These are phyloP conservation scores for Melipona quadrifasciata DNA, from an alignment of 1,140 invertebrate species.

Conservation along the genomic window DNA sequence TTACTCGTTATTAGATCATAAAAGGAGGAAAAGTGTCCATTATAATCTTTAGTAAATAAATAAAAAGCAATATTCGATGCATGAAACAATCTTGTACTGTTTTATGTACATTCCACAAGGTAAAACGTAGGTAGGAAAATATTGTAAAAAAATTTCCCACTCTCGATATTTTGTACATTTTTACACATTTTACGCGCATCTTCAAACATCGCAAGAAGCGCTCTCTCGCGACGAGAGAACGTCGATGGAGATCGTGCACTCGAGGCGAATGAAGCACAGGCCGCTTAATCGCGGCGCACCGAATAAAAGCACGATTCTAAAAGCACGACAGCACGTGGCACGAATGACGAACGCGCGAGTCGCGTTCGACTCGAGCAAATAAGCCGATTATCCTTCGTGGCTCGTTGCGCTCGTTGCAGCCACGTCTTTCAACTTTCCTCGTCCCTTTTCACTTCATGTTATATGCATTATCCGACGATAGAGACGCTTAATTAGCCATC, in stretches of 20 bases:
- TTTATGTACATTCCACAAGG: no score
- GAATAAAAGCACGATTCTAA: conserved; percentile 43
- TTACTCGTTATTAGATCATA: background rate
- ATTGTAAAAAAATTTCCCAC: no score
- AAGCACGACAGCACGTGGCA: conserved; percentile 37
- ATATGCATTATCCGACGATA: conserved; percentile 21
- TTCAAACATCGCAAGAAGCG: no score
- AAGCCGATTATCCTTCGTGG: conserved; percentile 49
- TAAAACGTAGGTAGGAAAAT: no score
- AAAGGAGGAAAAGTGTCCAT: no score
- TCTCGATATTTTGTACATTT: no score
- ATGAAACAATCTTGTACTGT: no score
- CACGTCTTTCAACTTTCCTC: conserved; percentile 10
- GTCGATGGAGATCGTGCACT: background rate
- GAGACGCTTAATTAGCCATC: conserved; percentile 40
- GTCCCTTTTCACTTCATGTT: background rate
- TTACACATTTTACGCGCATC: no score
- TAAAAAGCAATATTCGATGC: no score
- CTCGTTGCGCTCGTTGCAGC: conserved; percentile 11
- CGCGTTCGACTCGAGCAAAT: conserved; percentile 38
- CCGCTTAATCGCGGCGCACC: background rate
- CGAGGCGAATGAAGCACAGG: background rate
- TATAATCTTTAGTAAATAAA: no score
- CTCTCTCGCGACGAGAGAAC: background rate
- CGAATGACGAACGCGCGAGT: conserved; percentile 49